Evolutionary conservation across 1,140 invertebrate genomes (phyloP).

Genomic region (Diachasmimorpha longicaudata): DNA sequence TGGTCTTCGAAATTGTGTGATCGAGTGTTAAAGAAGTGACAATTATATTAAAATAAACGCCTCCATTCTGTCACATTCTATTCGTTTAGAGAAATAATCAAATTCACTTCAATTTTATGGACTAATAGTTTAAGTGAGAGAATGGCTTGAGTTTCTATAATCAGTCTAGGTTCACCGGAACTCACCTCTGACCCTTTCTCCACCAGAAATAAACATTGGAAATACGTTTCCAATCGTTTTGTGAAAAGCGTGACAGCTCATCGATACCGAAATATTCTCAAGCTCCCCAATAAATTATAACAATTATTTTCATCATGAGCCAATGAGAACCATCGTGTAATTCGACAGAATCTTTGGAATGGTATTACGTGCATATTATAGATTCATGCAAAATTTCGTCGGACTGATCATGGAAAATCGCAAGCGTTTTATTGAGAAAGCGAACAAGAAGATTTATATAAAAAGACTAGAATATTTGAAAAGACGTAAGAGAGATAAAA

Average conservation of each 20-base stretch:
- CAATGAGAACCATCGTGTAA: background rate
- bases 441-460: background rate
- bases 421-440: slow-evolving; percentile 4
- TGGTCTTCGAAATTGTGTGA: background rate
- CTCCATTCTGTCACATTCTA: background rate
- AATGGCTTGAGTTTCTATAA: background rate
- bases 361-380: background rate
- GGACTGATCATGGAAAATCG: slow-evolving; percentile 3
- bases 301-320: background rate
- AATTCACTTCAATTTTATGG: background rate
- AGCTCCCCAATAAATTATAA: background rate
- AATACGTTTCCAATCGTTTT: background rate
- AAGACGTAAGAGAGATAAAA: slow-evolving; percentile 2
- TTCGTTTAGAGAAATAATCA: background rate
- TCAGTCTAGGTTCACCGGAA: background rate
- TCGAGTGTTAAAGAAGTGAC: background rate
- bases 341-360: background rate
- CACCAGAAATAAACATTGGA: background rate
- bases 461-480: slow-evolving; percentile 21
- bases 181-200: background rate
- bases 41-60: background rate
- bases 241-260: background rate
- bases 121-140: background rate
- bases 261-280: slow-evolving; percentile 2
- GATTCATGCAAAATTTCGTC: background rate